Evolutionary conservation across 2,888 invertebrate genomes (phyloP).

Genomic region (Yponomeuta cagnagella): DNA sequence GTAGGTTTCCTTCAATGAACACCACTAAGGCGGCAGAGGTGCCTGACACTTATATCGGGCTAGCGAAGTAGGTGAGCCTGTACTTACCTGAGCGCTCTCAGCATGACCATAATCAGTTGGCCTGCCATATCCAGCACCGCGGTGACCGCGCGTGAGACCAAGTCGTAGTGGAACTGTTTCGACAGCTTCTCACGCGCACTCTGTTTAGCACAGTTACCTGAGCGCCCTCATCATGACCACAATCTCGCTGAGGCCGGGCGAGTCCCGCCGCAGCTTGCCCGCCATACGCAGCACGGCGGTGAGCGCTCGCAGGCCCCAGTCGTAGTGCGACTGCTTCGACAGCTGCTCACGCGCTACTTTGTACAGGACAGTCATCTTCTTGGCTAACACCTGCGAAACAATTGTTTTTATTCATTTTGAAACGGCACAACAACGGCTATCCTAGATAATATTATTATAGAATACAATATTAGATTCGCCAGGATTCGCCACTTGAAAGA

Average conservation of each 20-base stretch:
- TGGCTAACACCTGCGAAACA: slow-evolving; percentile 79
- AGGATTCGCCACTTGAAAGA: no score
- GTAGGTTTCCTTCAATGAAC: no score
- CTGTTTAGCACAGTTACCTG: slow-evolving; percentile 41
- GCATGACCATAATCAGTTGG: slow-evolving; percentile 88
- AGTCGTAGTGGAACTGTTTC: slow-evolving; percentile 95
- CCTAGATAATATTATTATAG: no score
- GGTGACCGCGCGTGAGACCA: slow-evolving; percentile 93
- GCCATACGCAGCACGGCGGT: slow-evolving; percentile 95
- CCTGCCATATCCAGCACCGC: slow-evolving; percentile 95
- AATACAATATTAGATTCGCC: no score
- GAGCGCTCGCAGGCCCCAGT: slow-evolving; percentile 94
- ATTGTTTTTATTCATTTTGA: no score
- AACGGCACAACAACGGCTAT: no score
- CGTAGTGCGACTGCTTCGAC: slow-evolving; percentile 95
- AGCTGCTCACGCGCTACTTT: slow-evolving; percentile 90
- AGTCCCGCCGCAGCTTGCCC: slow-evolving; percentile 87
- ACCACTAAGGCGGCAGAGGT: no score
- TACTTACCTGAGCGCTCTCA: slow-evolving; percentile 84
- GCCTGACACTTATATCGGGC: no score
- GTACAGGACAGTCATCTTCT: slow-evolving; percentile 95
- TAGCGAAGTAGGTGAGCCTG: no score
- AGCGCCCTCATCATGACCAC: slow-evolving; percentile 93
- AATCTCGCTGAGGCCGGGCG: slow-evolving; percentile 87
- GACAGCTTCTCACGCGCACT: slow-evolving; percentile 85